These are phyloP conservation scores for Microplitis manilae DNA, from an alignment of 2,888 invertebrate species.

Conservation along the genomic window DNA sequence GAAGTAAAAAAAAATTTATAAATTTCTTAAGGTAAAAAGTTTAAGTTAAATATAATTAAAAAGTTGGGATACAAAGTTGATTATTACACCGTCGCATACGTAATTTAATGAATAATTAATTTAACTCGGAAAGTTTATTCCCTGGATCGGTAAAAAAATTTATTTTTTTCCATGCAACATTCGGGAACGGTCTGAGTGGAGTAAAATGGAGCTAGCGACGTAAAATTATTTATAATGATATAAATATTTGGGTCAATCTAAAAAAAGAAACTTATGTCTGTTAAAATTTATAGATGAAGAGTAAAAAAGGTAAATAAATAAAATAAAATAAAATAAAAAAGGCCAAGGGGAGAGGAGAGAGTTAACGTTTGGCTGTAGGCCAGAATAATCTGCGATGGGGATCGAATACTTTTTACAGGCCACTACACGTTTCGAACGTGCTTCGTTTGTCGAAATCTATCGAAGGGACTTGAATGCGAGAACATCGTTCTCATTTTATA, in stretches of 20 bases:
- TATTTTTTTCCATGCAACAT: background rate
- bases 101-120: background rate
- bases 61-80: background rate
- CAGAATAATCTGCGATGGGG: constrained; percentile 62
- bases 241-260: constrained; percentile 64
- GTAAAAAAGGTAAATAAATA: constrained; percentile 19
- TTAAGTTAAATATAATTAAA: constrained; percentile 20
- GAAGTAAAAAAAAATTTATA: background rate
- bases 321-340: constrained; percentile 2
- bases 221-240: constrained; percentile 50
- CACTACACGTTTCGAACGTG: constrained; percentile 51
- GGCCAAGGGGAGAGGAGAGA: background rate
- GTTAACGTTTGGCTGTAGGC: constrained; percentile 58
- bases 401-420: constrained; percentile 58
- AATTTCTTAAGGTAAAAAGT: background rate
- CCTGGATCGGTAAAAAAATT: background rate
- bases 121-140: background rate
- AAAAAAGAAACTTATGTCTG: constrained; percentile 57
- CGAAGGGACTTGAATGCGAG: constrained; percentile 25
- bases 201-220: constrained; percentile 39
- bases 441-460: constrained; percentile 51
- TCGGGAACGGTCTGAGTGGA: too few relatives aligned
- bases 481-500: constrained; percentile 32
- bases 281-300: constrained; percentile 40
- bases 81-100: background rate